phyloP scores from a whole-genome alignment of 2,888 invertebrate species.

The Tetragnatha montana region DNA sequence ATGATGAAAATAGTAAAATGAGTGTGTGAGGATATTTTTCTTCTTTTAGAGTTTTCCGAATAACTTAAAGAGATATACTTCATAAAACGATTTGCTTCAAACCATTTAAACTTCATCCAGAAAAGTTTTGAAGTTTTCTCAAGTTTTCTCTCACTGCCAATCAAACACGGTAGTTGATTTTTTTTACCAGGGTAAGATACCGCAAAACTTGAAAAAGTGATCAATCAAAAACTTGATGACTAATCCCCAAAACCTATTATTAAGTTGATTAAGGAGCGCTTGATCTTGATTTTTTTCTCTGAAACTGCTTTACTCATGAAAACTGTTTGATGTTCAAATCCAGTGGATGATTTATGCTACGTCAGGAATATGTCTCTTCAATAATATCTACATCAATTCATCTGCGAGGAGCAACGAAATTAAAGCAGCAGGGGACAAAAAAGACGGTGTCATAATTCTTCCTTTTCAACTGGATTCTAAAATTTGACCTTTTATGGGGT shows the following conservation, averaged over 20 bases:
- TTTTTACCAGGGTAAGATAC: slow-evolving; percentile 4
- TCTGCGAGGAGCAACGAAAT: neutral
- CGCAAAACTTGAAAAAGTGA: slow-evolving; percentile 18
- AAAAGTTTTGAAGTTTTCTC: neutral
- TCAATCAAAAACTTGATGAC: slow-evolving; percentile 32
- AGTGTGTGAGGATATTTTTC: no score
- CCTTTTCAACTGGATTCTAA: neutral
- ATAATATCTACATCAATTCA: neutral
- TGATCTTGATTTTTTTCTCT: neutral
- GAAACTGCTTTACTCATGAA: neutral
- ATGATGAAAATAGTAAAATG: no score
- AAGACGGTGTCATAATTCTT: neutral
- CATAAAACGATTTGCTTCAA: no score
- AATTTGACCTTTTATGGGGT: neutral
- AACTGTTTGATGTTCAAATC: neutral
- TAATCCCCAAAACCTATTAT: slow-evolving; percentile 9
- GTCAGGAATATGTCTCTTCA: neutral
- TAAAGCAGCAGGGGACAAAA: neutral
- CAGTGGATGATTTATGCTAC: slow-evolving; percentile 24
- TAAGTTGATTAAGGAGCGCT: slow-evolving; percentile 1
- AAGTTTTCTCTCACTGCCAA: neutral
- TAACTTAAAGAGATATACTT: no score
- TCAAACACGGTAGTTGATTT: slow-evolving; percentile 12
- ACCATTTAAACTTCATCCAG: neutral
- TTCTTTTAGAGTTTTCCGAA: no score